phyloP scores from a whole-genome alignment of 2,113 vertebrate species.

The Lichenostomus cassidix region DNA sequence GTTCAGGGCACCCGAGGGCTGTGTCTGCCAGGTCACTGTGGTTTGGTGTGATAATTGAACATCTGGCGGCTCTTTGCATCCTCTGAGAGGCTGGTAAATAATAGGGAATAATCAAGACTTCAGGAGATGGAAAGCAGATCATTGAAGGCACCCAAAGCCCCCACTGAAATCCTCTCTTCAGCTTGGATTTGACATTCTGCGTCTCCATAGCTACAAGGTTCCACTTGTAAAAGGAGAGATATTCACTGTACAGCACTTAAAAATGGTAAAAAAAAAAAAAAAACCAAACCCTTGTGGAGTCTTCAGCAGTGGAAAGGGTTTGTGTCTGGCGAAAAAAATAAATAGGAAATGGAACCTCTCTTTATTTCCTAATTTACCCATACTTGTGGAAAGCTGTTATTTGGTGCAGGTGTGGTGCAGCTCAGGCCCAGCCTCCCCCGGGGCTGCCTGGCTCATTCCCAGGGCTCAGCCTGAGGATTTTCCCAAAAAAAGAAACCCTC shows the following conservation, averaged over 20 bases:
- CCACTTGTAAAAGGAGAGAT: conserved; percentile 45
- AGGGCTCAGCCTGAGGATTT: not conserved
- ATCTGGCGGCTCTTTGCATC: not conserved
- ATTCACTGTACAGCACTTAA: not conserved
- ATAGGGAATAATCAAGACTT: not conserved
- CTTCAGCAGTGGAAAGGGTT: conserved; percentile 4
- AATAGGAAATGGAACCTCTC: not conserved
- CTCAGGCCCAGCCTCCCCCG: not conserved
- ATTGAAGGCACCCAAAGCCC: not conserved
- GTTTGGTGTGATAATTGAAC: accelerated
- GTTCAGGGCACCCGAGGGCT: accelerated
- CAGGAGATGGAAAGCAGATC: not conserved
- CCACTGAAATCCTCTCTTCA: conserved; percentile 31
- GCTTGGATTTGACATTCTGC: conserved; percentile 48
- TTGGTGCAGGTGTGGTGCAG: not conserved
- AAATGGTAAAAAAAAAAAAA: not conserved
- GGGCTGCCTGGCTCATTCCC: not conserved
- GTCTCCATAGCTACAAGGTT: conserved; percentile 72
- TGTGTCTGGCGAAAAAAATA: not conserved
- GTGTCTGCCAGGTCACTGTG: not conserved
- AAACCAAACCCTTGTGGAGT: not conserved
- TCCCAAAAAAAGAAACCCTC: not conserved
- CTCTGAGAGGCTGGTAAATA: not conserved
- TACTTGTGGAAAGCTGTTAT: not conserved
- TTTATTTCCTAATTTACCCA: not conserved